Percentiles rank a stretch among this genome's conserved stretches.
Evolutionary conservation across 1,140 invertebrate genomes (phyloP).

Genomic region (Orius laevigatus): DNA sequence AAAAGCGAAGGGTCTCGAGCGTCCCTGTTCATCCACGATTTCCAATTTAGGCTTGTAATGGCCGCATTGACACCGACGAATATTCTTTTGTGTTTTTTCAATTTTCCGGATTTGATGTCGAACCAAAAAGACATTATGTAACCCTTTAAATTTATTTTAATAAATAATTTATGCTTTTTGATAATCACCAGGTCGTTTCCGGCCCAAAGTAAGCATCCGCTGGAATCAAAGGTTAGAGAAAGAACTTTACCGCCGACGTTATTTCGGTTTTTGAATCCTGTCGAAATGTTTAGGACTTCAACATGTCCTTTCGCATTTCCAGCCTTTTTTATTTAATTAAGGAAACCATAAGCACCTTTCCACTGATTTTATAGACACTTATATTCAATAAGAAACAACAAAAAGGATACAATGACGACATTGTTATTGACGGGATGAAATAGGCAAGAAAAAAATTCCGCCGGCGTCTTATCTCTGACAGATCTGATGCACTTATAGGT

Average conservation of each 20-base stretch:
- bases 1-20: slow-evolving; percentile 58
- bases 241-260: slow-evolving; percentile 59
- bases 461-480: slow-evolving; percentile 34
- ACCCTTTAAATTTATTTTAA: slow-evolving; percentile 31
- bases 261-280: slow-evolving; percentile 60
- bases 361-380: background rate
- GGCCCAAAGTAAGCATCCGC: slow-evolving; percentile 63
- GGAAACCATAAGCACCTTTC: slow-evolving; percentile 1
- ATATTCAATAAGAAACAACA: background rate
- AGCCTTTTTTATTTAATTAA: slow-evolving; percentile 32
- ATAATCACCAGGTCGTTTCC: slow-evolving; percentile 55
- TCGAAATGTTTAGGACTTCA: slow-evolving; percentile 70
- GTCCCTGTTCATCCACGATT: slow-evolving; percentile 66
- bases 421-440: slow-evolving; percentile 82
- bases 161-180: too few relatives aligned
- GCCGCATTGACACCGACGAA: slow-evolving; percentile 38
- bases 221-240: slow-evolving; percentile 59
- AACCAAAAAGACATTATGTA: slow-evolving; percentile 51
- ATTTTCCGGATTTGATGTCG: slow-evolving; percentile 49
- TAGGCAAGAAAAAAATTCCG: slow-evolving; percentile 52
- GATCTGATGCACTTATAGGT: slow-evolving; percentile 41
- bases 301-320: slow-evolving; percentile 62
- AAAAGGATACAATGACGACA: slow-evolving; percentile 62
- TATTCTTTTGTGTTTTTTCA: slow-evolving; percentile 52
- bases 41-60: slow-evolving; percentile 59